Base-by-base conservation (phyloP, 2,113 vertebrate species). In the Monarcha castaneiventris region DNA sequence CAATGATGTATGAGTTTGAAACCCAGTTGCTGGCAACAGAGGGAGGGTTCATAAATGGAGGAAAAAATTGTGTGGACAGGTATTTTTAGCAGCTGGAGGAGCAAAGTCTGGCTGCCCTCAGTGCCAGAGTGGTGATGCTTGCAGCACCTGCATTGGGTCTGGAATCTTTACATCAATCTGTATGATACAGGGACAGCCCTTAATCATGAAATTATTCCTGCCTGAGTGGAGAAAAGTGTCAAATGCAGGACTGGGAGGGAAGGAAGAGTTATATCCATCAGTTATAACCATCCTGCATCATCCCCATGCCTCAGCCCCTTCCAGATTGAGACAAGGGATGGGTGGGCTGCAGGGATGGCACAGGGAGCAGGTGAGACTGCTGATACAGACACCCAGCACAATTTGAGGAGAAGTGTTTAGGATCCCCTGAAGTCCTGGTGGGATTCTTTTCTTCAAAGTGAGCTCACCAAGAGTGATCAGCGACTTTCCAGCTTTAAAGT, bases 121-220 rank as follows among this genome's bases (percentile, higher is more conserved):
- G 19, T 33, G 26, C 7, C 41, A 29, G 5, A 35, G 14, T 8
- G 54, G 21, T 21, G 61, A 29, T 10, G 17, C 25, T 32, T 58
- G 8, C 41, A 84, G 46, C 16, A 51, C n/a, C 59, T 56, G 54
- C 7, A 3, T 9, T 35, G 19, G 29, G 35, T 64, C 58, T 58
- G 55, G 22, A 30, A 82, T 27, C 37, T 52, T 13, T 35, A 1
- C 39, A 21, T 51, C 48, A 27, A 16, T 13, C 39, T 61, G 2
- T 33, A 5, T 2, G 16, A 10, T 11, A 13, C 18, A 64, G 46
- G 49, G 4, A 35, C 44, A 54, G 2, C 7, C 27, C 0, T 0
- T 16, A 33, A 51, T 8, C 23, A 30, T 18, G 41, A 52, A 46
- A 7, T 26, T 35, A 13, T 33, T 79, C 20, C 35, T 79, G 11